phyloP scores from a whole-genome alignment of 2,888 invertebrate species.

The Diogma glabrata region DNA sequence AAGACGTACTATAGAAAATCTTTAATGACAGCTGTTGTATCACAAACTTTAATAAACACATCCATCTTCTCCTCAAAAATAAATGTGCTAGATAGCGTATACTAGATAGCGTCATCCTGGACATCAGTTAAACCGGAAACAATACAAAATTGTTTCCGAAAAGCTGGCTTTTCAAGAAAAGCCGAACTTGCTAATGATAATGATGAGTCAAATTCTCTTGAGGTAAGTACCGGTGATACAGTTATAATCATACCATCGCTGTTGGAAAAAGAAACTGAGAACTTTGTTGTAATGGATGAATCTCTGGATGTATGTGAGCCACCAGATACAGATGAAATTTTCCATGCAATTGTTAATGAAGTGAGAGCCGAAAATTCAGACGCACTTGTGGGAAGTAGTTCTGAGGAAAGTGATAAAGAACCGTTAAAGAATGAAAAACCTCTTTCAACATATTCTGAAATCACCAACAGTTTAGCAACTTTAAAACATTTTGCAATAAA shows the following conservation, averaged over 20 bases:
- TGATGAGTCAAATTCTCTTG: too few species aligned
- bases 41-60: background rate
- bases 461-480: too few species aligned
- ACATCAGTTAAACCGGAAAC: constrained; percentile 3
- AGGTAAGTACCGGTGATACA: too few species aligned
- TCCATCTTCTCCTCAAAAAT: background rate
- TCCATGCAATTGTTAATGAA: background rate
- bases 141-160: background rate
- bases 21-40: background rate
- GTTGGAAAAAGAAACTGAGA: background rate
- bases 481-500: too few species aligned
- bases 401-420: too few species aligned
- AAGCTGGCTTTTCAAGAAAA: background rate
- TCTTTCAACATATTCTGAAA: too few species aligned
- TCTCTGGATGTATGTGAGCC: background rate
- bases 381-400: too few species aligned
- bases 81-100: background rate
- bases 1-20: background rate
- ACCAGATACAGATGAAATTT: background rate
- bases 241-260: background rate
- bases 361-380: too few species aligned
- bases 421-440: too few species aligned
- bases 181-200: background rate
- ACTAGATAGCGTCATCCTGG: background rate
- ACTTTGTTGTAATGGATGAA: background rate